Evolutionary conservation across 2,888 invertebrate species (phyloP).

Genomic region (Cinara cedri): DNA sequence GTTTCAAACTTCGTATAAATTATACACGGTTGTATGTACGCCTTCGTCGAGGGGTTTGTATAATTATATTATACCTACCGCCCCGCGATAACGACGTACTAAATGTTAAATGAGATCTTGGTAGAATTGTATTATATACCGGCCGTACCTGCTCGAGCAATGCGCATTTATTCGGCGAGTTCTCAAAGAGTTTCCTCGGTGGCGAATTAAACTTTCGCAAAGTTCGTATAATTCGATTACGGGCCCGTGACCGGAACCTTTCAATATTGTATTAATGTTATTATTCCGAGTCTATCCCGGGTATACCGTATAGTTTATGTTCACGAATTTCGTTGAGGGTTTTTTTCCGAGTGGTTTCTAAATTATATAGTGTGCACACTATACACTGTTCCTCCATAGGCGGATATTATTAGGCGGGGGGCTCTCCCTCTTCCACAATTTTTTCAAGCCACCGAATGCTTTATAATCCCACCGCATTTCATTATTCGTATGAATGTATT

Average conservation of each 20-base stretch:
- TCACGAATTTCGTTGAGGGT: not conserved
- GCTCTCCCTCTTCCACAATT: too few species aligned
- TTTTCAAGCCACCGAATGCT: too few species aligned
- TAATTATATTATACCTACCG: not conserved
- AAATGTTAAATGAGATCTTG: not conserved
- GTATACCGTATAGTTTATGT: not conserved
- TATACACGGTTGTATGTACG: too few species aligned
- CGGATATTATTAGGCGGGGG: too few species aligned
- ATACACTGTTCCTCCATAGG: too few species aligned
- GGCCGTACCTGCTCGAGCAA: not conserved
- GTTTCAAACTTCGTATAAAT: too few species aligned
- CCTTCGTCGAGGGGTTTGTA: not conserved
- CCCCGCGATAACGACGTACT: not conserved
- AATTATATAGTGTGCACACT: too few species aligned
- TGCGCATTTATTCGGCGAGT: not conserved
- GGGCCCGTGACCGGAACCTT: not conserved
- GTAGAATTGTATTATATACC: not conserved
- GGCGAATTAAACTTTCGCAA: not conserved
- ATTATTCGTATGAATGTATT: too few species aligned
- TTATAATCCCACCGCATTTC: too few species aligned
- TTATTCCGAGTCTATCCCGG: not conserved
- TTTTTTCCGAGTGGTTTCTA: constrained; percentile 7
- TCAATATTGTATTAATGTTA: constrained; percentile 13
- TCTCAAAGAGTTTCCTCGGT: constrained; percentile 4
- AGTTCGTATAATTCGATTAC: not conserved